Evolutionary conservation across 2,888 invertebrate species (phyloP).

Genomic region (Xestia c-nigrum): DNA sequence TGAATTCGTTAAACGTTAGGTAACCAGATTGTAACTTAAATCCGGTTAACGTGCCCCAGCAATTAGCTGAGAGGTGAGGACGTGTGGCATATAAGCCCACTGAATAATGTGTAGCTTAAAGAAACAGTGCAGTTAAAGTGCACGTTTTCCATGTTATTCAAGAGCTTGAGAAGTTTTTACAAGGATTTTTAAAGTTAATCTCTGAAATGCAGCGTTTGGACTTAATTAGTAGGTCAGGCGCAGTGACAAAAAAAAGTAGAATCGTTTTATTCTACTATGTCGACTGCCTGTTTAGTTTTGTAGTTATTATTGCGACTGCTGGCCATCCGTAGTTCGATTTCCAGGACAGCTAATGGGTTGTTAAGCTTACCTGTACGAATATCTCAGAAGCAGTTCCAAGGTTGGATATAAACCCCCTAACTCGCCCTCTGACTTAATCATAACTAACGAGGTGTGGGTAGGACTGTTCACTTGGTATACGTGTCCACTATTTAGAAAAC

Average conservation of each 20-base stretch:
- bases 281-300: neutral
- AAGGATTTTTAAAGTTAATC: constrained; percentile 12
- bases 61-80: constrained; percentile 84
- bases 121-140: constrained; percentile 31
- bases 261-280: neutral
- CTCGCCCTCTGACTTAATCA: neutral
- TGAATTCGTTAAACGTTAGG: constrained; percentile 86
- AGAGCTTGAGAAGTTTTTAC: constrained; percentile 33
- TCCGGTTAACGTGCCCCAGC: constrained; percentile 82
- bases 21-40: constrained; percentile 87
- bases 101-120: constrained; percentile 60
- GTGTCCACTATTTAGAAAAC: neutral
- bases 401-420: neutral
- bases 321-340: neutral
- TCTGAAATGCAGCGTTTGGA: neutral
- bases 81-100: constrained; percentile 76
- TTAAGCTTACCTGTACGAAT: neutral
- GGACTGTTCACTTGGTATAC: neutral
- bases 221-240: constrained; percentile 8
- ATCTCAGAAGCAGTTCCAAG: neutral
- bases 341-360: neutral
- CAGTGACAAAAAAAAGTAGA: neutral
- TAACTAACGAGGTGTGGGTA: neutral
- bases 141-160: constrained; percentile 17
- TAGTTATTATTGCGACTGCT: neutral